Conservation (phyloP, 2,888 invertebrate genomes). For the Himalopsyche anomala region DNA sequence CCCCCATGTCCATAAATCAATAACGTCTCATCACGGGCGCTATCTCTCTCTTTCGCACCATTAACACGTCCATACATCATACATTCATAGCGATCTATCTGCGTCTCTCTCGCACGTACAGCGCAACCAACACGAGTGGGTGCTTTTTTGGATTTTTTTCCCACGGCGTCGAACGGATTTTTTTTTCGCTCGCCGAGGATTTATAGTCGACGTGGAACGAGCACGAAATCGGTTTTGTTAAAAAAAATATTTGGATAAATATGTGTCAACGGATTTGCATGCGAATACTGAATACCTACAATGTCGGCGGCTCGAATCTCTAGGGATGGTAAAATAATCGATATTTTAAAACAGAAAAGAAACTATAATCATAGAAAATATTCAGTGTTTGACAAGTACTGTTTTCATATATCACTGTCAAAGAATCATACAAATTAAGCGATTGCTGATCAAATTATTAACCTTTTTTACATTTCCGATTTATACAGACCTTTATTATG, state of each 20-base stretch:
- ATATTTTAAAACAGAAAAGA: too few relatives aligned
- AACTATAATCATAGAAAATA: too few relatives aligned
- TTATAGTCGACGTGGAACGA: constrained; percentile 43
- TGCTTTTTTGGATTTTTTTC: constrained; percentile 37
- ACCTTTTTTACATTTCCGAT: too few relatives aligned
- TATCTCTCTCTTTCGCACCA: constrained; percentile 65
- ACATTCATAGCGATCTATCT: constrained; percentile 46
- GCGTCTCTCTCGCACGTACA: constrained; percentile 52
- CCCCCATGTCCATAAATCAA: constrained; percentile 64
- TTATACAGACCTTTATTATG: too few relatives aligned
- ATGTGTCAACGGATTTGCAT: constrained; percentile 42
- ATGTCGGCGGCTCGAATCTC: background rate
- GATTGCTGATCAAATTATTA: too few relatives aligned
- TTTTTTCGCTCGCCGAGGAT: constrained; percentile 32
- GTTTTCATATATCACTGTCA: too few relatives aligned
- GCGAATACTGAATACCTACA: constrained; percentile 12
- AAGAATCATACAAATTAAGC: too few relatives aligned
- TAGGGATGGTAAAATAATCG: background rate
- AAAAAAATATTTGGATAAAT: constrained; percentile 43
- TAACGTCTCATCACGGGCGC: constrained; percentile 64
- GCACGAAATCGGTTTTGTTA: constrained; percentile 43
- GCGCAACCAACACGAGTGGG: constrained; percentile 35
- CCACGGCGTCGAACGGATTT: constrained; percentile 43
- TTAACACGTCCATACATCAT: constrained; percentile 65
- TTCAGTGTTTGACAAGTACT: too few relatives aligned